Conservation (phyloP, 2,888 invertebrate genomes). For the Drosophila quinaria region DNA sequence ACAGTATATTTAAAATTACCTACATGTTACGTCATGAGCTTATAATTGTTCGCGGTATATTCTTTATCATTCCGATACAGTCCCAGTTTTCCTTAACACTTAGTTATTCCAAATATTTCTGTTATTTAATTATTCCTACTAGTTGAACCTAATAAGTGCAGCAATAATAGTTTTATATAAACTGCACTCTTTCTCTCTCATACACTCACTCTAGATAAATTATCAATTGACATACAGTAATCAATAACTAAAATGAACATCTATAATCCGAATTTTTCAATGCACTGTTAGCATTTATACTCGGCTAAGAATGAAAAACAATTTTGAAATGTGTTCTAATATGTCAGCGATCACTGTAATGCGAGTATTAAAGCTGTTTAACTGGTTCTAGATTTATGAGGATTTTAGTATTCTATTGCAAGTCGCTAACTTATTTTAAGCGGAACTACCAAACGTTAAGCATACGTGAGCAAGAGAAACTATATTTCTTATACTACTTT, state of each 20-base stretch:
- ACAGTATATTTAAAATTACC: no score
- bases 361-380: conserved; percentile 1
- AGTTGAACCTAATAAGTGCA: not conserved
- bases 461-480: not conserved
- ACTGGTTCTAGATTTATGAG: conserved; percentile 15
- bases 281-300: not conserved
- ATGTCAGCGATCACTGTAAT: conserved; percentile 3
- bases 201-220: not conserved
- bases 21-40: no score
- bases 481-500: no score
- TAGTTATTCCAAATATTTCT: not conserved
- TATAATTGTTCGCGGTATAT: not conserved
- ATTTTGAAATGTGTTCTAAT: not conserved
- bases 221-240: not conserved
- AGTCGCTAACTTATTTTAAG: not conserved
- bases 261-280: not conserved
- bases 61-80: not conserved
- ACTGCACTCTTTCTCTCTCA: not conserved
- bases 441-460: not conserved
- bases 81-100: not conserved
- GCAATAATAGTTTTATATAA: not conserved
- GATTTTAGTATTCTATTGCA: not conserved
- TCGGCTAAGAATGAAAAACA: not conserved
- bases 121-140: not conserved
- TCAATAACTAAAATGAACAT: not conserved